Evolutionary conservation across 2,113 vertebrate genomes (phyloP).

Genomic region (Danionella cerebrum): DNA sequence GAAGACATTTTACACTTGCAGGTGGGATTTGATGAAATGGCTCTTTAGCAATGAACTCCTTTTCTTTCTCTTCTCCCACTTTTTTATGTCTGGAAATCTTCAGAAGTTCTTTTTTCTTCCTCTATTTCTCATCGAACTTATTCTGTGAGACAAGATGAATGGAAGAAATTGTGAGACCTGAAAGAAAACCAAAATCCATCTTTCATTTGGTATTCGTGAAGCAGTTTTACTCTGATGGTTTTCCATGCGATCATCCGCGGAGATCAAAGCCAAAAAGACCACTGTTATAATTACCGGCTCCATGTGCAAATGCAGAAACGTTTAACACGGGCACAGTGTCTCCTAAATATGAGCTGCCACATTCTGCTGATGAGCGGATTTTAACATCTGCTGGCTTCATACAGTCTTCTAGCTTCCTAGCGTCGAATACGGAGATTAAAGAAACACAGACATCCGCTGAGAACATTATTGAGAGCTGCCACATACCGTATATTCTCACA

Average conservation of each 20-base stretch:
- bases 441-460: conserved; percentile 36
- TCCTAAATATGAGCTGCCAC: conserved; percentile 71
- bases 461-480: conserved; percentile 63
- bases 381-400: conserved; percentile 57
- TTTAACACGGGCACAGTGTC: conserved; percentile 62
- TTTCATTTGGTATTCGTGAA: conserved; percentile 58
- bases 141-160: conserved; percentile 58
- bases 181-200: conserved; percentile 62
- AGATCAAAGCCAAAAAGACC: conserved; percentile 73
- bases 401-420: conserved; percentile 9
- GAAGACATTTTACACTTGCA: conserved; percentile 78
- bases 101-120: conserved; percentile 10
- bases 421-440: conserved; percentile 62
- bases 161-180: conserved; percentile 47
- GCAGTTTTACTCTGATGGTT: conserved; percentile 67
- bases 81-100: conserved; percentile 36
- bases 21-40: conserved; percentile 70
- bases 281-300: conserved; percentile 62
- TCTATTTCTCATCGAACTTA: conserved; percentile 54
- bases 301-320: conserved; percentile 64
- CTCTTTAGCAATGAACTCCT: conserved; percentile 66
- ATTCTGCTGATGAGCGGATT: conserved; percentile 77
- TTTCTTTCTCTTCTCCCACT: conserved; percentile 58
- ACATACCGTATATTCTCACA: conserved; percentile 38
- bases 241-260: conserved; percentile 74